Percentiles rank a stretch among this genome's conserved stretches.
These are phyloP conservation scores for Myzus persicae DNA, from an alignment of 1,140 invertebrate species.

Conservation along the genomic window DNA sequence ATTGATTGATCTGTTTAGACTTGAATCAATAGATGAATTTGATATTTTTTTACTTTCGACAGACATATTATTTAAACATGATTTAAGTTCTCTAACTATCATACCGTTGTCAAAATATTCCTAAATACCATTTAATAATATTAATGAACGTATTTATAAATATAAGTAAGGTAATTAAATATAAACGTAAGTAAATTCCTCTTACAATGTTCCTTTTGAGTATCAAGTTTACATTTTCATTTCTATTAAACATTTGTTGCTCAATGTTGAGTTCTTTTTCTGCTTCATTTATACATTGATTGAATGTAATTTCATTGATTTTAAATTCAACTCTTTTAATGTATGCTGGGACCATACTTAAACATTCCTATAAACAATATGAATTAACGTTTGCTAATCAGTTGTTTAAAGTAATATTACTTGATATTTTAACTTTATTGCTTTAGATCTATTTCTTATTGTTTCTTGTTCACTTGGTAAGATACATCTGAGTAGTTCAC, in stretches of 20 bases:
- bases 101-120: slow-evolving; percentile 49
- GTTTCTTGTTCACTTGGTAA: slow-evolving; percentile 73
- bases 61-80: slow-evolving; percentile 50
- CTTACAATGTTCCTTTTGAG: slow-evolving; percentile 74
- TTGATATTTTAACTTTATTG: slow-evolving; percentile 79
- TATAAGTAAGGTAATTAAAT: too few species aligned
- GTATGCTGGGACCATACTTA: slow-evolving; percentile 82
- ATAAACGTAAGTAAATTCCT: not conserved
- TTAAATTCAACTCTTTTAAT: slow-evolving; percentile 88
- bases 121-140: not conserved
- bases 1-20: not conserved
- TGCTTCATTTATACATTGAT: slow-evolving; percentile 85
- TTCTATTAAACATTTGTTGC: slow-evolving; percentile 84
- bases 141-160: not conserved
- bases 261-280: slow-evolving; percentile 87
- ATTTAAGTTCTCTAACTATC: slow-evolving; percentile 52
- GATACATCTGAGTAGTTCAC: slow-evolving; percentile 79
- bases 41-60: not conserved
- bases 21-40: slow-evolving; percentile 1
- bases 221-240: slow-evolving; percentile 82
- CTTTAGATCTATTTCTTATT: slow-evolving; percentile 76
- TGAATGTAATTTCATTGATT: slow-evolving; percentile 84
- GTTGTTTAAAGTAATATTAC: slow-evolving; percentile 60
- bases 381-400: slow-evolving; percentile 20
- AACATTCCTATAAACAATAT: slow-evolving; percentile 69